Evolutionary conservation across 53 echinoderm and acorn worm genomes (phyloP).

Genomic region (Holothuria scabra): DNA sequence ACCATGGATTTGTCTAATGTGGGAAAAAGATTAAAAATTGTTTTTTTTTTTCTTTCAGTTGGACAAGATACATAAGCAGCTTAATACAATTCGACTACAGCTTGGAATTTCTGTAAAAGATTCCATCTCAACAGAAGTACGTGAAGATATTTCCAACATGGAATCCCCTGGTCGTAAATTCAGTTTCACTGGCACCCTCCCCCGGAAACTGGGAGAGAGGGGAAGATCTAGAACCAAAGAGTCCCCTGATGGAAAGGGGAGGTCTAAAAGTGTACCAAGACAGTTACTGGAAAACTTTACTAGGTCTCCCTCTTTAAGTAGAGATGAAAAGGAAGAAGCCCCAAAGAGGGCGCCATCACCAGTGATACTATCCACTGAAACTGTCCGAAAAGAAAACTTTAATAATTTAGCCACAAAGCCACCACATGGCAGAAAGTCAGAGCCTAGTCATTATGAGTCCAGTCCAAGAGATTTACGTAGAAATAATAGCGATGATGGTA

Average conservation of each 20-base stretch:
- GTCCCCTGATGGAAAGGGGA: conserved; percentile 48
- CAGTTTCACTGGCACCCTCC: conserved; percentile 54
- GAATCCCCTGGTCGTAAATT: conserved; percentile 22
- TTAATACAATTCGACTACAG: conserved; percentile 57
- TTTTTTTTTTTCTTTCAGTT: conserved; percentile 57
- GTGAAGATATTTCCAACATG: conserved; percentile 2
- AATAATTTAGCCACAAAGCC: conserved; percentile 20
- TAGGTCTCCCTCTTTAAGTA: conserved; percentile 73
- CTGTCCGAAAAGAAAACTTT: conserved; percentile 4
- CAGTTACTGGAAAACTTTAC: conserved; percentile 77
- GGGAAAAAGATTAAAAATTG: no score
- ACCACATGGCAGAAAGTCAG: not conserved
- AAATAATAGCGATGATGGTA: not conserved
- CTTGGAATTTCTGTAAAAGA: conserved; percentile 53
- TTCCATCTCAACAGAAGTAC: conserved; percentile 7
- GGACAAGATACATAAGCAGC: conserved; percentile 75
- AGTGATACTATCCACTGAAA: conserved; percentile 74
- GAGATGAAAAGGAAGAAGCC: conserved; percentile 65
- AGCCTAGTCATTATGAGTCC: conserved; percentile 20
- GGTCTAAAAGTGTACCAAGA: conserved; percentile 91
- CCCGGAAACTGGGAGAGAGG: conserved; percentile 40
- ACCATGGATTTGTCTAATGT: no score
- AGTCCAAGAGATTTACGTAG: conserved; percentile 13
- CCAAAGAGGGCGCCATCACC: conserved; percentile 58
- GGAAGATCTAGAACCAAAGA: conserved; percentile 70